These are phyloP conservation scores for Micropterix aruncella DNA, from an alignment of 2,888 invertebrate species.

Conservation along the genomic window DNA sequence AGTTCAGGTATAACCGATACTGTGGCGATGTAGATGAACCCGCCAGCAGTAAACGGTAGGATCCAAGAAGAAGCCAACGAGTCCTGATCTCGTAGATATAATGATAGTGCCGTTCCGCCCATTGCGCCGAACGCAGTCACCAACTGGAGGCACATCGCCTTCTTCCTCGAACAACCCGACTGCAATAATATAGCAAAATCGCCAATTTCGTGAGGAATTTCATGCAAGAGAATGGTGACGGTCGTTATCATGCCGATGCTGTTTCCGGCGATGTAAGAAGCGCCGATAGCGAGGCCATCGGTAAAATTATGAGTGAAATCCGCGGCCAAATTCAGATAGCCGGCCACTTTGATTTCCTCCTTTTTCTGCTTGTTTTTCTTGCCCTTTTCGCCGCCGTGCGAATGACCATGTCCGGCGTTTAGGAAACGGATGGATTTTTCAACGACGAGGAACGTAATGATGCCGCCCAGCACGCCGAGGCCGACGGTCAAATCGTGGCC, in stretches of 20 bases:
- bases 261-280: slow-evolving; percentile 87
- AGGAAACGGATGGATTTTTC: slow-evolving; percentile 85
- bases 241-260: slow-evolving; percentile 84
- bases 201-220: slow-evolving; percentile 99
- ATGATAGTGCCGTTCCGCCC: slow-evolving; percentile 80
- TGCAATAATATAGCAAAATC: slow-evolving; percentile 98
- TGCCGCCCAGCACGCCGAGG: slow-evolving; percentile 86
- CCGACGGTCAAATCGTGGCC: slow-evolving; percentile 81
- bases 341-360: slow-evolving; percentile 37
- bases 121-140: slow-evolving; percentile 91
- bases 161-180: slow-evolving; percentile 85
- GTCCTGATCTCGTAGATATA: slow-evolving; percentile 62
- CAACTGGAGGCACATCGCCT: slow-evolving; percentile 91
- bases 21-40: slow-evolving; percentile 99
- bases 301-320: slow-evolving; percentile 99
- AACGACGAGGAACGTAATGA: slow-evolving; percentile 81
- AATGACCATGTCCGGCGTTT: slow-evolving; percentile 71
- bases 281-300: slow-evolving; percentile 97
- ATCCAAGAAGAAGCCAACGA: slow-evolving; percentile 75
- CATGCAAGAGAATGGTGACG: slow-evolving; percentile 90
- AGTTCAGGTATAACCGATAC: slow-evolving; percentile 98
- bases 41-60: slow-evolving; percentile 94
- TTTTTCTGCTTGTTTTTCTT: slow-evolving; percentile 25
- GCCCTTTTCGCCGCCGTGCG: slow-evolving; percentile 40
- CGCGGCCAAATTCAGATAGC: slow-evolving; percentile 93